Evolutionary conservation across 2,888 invertebrate genomes (phyloP), one percentile per base, ranked within the genome.

Genomic region (Muscina levida): DNA sequence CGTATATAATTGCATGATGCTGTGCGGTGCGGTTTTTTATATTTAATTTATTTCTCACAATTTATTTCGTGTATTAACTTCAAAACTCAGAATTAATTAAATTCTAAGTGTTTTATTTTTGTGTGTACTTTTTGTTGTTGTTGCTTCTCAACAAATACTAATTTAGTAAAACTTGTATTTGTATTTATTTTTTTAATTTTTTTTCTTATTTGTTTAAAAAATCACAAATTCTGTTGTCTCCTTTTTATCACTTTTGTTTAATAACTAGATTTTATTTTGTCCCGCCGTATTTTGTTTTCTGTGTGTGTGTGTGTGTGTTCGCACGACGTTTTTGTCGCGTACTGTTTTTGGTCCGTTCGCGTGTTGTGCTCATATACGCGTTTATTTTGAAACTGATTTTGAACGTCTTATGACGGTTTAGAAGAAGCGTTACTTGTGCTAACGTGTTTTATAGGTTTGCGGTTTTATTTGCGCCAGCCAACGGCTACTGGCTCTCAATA

Each of bases 361-460:
- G 24, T 31, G 48, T 73, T 79, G 67, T 73, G 19, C 10, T 48
- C 72, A 24, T 46, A 8, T 37, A 67, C 70, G 56, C 70, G 71
- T 73, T 79, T 73, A 67, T 67, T 73, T 56, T 59, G 15, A 59
- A 71, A 82, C 82, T 82, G 59, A 46, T 59, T 67, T 71, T 2
- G 24, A 53, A 71, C 57, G 46, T 79, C 67, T 67, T 53, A 57
- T 24, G 51, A 53, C 51, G 53, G 71, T 26, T 71, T 13, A 42
- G 67, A 76, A 76, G 76, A 79, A 79, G 76, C 78, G 48, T 66
- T 73, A 51, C 44, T 72, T 48, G 57, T 71, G 51, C 48, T 77
- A 74, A 74, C 68, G 71, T 37, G 71, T 74, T 31, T 62, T 51
- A 67, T 56, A 46, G 67, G 17, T 48, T 17, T 77, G 57, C 31